Base-by-base conservation (phyloP, 1,140 invertebrate species). In the Coelopa frigida region DNA sequence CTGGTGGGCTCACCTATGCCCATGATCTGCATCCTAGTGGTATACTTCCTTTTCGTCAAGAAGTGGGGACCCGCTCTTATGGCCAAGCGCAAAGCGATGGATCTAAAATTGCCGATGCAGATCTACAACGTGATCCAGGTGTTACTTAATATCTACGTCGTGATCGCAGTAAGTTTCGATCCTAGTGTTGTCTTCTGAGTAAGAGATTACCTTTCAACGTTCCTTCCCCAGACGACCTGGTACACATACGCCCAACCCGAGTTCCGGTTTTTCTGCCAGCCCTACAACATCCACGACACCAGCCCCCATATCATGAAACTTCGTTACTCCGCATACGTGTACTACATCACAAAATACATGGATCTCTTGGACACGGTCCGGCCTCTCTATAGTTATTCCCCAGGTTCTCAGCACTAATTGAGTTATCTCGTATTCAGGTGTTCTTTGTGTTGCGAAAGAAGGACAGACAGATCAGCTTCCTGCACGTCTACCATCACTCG, bases 381-480 rank as follows among this genome's bases (percentile, higher is more conserved):
- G n/a, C n/a, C n/a, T n/a, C n/a, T n/a, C n/a, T 44, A 18, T 29
- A 20, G 2, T 17, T 2, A 21, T n/a, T 8, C n/a, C n/a, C n/a
- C n/a, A n/a, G n/a, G n/a, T n/a, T n/a, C n/a, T n/a, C n/a, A n/a
- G n/a, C n/a, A n/a, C n/a, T n/a, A n/a, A n/a, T n/a, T n/a, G 27
- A 8, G 8, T 29, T 8, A 8, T 29, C 8, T 27, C 4, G 26
- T 22, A 45, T 23, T 7, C 44, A 75, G 58, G 70, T 87, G 12
- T 87, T 88, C 58, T 86, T 88, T 56, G 76, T 88, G 33, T 56
- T 87, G 31, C 75, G 85, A 3, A 90, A 91, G 64, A 92, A 91
- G 61, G 75, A 84, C 46, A 79, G 79, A 46, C 87, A 92, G 70
- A 70, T 89, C 3, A 81, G 83, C 11, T 86, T 89, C 57, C 76